Conservation (phyloP, 1,140 invertebrate species). For the Gryon sp. region DNA sequence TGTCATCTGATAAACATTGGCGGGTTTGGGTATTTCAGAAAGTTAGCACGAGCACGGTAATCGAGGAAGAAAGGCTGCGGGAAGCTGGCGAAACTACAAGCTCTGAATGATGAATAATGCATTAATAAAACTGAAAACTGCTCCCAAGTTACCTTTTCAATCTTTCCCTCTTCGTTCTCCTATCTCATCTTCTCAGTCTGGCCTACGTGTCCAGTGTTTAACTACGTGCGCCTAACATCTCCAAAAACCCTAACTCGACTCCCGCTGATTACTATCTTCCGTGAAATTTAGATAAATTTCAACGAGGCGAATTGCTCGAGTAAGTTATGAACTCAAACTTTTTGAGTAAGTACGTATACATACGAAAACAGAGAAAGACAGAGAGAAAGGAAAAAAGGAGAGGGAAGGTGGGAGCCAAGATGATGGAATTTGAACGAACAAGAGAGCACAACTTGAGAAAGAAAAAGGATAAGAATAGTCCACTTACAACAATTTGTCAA, state of each 20-base stretch:
- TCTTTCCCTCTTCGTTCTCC: slow-evolving; percentile 17
- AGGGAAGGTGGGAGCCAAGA: slow-evolving; percentile 1
- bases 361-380: too few species aligned
- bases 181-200: background rate
- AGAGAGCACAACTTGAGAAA: background rate
- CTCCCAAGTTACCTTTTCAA: slow-evolving; percentile 29
- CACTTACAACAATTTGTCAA: slow-evolving; percentile 66
- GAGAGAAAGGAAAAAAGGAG: too few species aligned
- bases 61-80: slow-evolving; percentile 31
- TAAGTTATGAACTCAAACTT: slow-evolving; percentile 67
- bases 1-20: slow-evolving; percentile 43
- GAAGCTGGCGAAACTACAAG: slow-evolving; percentile 48
- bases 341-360: slow-evolving; percentile 46
- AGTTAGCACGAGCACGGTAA: slow-evolving; percentile 30
- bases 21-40: slow-evolving; percentile 33
- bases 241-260: background rate
- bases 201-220: slow-evolving; percentile 45
- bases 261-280: slow-evolving; percentile 64
- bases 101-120: slow-evolving; percentile 56
- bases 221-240: slow-evolving; percentile 13
- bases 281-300: slow-evolving; percentile 68
- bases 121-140: slow-evolving; percentile 57
- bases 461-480: slow-evolving; percentile 17
- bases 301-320: slow-evolving; percentile 20
- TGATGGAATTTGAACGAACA: background rate